A percentile compares a stretch with the other conserved stretches of the same genome.
phyloP scores from a whole-genome alignment of 2,888 invertebrate species.

The Villa cingulata region DNA sequence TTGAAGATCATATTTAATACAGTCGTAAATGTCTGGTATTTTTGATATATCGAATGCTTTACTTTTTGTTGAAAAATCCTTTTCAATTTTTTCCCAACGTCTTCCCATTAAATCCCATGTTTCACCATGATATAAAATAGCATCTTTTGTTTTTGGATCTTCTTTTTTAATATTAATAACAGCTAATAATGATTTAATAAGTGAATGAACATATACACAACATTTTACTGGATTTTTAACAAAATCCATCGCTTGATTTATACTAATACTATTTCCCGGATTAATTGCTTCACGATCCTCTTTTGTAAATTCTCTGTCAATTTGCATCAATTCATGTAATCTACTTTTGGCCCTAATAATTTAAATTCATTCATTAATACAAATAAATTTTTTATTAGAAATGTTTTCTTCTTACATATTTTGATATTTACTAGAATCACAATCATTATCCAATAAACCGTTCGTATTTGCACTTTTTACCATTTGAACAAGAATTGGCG shows the following conservation, averaged over 20 bases:
- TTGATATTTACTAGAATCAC: constrained; percentile 90
- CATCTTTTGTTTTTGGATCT: constrained; percentile 83
- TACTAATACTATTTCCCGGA: constrained; percentile 84
- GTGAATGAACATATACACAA: constrained; percentile 77
- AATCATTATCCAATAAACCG: constrained; percentile 94
- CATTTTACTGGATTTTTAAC: constrained; percentile 92
- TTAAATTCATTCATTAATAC: background rate
- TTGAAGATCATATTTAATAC: constrained; percentile 96
- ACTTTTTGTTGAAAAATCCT: constrained; percentile 91
- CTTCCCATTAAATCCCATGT: constrained; percentile 98
- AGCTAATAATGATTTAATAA: constrained; percentile 75
- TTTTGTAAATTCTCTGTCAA: constrained; percentile 70
- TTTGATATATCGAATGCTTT: constrained; percentile 94
- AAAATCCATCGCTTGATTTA: constrained; percentile 80
- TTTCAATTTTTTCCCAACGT: constrained; percentile 95
- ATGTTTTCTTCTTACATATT: constrained; percentile 57
- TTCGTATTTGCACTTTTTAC: constrained; percentile 99
- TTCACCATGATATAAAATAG: constrained; percentile 92
- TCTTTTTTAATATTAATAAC: constrained; percentile 77
- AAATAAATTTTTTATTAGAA: background rate
- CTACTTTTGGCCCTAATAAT: constrained; percentile 77
- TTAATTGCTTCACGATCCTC: constrained; percentile 80
- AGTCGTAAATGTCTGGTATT: constrained; percentile 98
- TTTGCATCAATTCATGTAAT: constrained; percentile 83
- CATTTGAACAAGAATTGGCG: constrained; percentile 98